phyloP scores from a whole-genome alignment of 2,888 invertebrate species.

The Eupelmus urozonus region DNA sequence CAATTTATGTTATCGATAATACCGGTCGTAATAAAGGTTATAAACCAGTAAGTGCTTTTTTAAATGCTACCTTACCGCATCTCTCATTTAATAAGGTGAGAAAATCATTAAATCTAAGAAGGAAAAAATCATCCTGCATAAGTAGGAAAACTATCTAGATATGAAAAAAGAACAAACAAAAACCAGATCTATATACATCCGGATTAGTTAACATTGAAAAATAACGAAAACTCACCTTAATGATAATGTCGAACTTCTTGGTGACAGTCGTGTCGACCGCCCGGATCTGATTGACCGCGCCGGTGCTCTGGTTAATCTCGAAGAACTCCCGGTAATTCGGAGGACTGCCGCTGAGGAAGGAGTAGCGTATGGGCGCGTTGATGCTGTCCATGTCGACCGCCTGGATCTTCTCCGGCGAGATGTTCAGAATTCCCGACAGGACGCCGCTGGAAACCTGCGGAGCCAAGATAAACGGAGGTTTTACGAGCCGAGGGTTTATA shows the following conservation, averaged over 20 bases:
- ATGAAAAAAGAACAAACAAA: too few species aligned
- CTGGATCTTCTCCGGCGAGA: conserved; percentile 92
- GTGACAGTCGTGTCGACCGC: conserved; percentile 88
- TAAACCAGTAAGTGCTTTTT: too few species aligned
- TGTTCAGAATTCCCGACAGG: conserved; percentile 88
- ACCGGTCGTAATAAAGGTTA: too few species aligned
- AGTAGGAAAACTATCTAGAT: too few species aligned
- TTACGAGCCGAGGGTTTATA: not conserved
- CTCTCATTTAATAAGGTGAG: too few species aligned
- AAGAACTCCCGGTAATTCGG: conserved; percentile 88
- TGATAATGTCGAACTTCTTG: conserved; percentile 88
- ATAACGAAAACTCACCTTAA: conserved; percentile 85
- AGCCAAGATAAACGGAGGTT: conserved; percentile 12
- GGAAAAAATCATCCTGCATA: too few species aligned
- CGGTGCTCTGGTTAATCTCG: conserved; percentile 88
- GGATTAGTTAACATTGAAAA: too few species aligned
- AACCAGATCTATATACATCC: too few species aligned
- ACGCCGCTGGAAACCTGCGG: conserved; percentile 91
- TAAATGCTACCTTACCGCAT: too few species aligned
- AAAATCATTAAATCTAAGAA: too few species aligned
- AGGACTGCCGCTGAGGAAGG: conserved; percentile 89
- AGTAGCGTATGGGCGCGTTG: conserved; percentile 89
- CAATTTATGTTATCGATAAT: too few species aligned
- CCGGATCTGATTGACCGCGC: conserved; percentile 88
- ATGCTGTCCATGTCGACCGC: conserved; percentile 94